Conservation (phyloP, 2,113 vertebrate genomes). For the Ivindomyrus marchei region DNA sequence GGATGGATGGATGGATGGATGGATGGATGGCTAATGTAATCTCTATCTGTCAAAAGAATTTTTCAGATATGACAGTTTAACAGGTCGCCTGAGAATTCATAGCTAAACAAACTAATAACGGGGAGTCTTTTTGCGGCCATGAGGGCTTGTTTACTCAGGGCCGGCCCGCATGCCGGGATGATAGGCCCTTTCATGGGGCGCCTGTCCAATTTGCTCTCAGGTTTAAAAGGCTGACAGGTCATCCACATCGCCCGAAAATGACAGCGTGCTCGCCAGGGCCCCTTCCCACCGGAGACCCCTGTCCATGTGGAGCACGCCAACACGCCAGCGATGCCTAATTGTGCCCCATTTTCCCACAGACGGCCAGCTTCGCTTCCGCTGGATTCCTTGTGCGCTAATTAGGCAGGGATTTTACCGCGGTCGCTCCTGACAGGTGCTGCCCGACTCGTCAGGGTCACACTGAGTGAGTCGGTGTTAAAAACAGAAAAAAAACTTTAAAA, state of each 20-base stretch:
- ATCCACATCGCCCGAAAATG: slow-evolving; percentile 14
- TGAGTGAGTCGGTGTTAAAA: slow-evolving; percentile 77
- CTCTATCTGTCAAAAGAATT: neutral
- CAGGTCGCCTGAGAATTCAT: neutral
- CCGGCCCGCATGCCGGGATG: neutral
- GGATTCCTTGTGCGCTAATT: slow-evolving; percentile 98
- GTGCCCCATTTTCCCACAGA: slow-evolving; percentile 78
- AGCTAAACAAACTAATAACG: neutral
- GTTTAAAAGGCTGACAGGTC: slow-evolving; percentile 21
- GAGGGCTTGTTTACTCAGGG: neutral
- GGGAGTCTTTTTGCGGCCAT: neutral
- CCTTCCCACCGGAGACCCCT: slow-evolving; percentile 39
- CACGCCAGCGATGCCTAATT: slow-evolving; percentile 80
- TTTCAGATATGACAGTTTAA: neutral
- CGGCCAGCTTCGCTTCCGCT: slow-evolving; percentile 73
- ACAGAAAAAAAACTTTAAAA: slow-evolving; percentile 77
- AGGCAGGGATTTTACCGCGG: slow-evolving; percentile 88
- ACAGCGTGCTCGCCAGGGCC: slow-evolving; percentile 15
- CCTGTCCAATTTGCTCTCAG: neutral
- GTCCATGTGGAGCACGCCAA: slow-evolving; percentile 21
- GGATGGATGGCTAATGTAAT: neutral
- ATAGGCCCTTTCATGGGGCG: neutral
- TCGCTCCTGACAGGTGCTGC: slow-evolving; percentile 98
- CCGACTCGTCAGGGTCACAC: slow-evolving; percentile 91
- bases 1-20: neutral